These are phyloP conservation scores for Parthenolecanium corni DNA, from an alignment of 2,888 invertebrate genomes.

Conservation along the genomic window DNA sequence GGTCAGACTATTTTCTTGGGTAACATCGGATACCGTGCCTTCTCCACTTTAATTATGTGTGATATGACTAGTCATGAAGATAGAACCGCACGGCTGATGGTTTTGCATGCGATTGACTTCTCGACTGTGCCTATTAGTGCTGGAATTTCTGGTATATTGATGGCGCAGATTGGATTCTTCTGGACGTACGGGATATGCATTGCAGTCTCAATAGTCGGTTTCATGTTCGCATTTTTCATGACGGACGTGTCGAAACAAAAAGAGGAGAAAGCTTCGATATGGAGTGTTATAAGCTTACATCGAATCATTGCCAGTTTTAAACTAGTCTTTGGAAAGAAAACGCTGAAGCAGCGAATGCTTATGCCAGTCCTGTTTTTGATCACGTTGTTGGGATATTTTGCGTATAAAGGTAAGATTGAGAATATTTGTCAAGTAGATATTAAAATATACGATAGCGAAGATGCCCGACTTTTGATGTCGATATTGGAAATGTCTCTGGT, in stretches of 20 bases:
- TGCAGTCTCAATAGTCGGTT: slow-evolving; percentile 18
- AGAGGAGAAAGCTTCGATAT: not conserved
- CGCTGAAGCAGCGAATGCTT: not conserved
- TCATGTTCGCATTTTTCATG: slow-evolving; percentile 28
- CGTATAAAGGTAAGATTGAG: not conserved
- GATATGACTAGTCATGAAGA: slow-evolving; percentile 29
- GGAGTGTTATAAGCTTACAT: not conserved
- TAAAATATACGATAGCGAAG: too few relatives aligned
- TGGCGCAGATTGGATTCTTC: slow-evolving; percentile 27
- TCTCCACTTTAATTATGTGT: slow-evolving; percentile 1
- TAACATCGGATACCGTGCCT: slow-evolving; percentile 6
- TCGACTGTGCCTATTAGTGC: slow-evolving; percentile 29
- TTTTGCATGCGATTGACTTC: slow-evolving; percentile 12
- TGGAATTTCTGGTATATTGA: slow-evolving; percentile 28
- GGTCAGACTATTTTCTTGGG: not conserved
- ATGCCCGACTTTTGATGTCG: too few relatives aligned
- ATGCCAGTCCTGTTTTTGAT: not conserved
- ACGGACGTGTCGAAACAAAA: slow-evolving; percentile 20
- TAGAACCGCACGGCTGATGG: slow-evolving; percentile 31
- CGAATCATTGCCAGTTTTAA: not conserved
- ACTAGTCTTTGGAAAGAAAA: not conserved
- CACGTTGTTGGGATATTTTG: not conserved
- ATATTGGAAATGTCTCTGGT: too few relatives aligned
- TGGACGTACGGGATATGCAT: slow-evolving; percentile 25
- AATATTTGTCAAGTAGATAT: too few relatives aligned